phyloP scores from a whole-genome alignment of 2,797 vertebrate species.

The Sebastes taczanowskii region DNA sequence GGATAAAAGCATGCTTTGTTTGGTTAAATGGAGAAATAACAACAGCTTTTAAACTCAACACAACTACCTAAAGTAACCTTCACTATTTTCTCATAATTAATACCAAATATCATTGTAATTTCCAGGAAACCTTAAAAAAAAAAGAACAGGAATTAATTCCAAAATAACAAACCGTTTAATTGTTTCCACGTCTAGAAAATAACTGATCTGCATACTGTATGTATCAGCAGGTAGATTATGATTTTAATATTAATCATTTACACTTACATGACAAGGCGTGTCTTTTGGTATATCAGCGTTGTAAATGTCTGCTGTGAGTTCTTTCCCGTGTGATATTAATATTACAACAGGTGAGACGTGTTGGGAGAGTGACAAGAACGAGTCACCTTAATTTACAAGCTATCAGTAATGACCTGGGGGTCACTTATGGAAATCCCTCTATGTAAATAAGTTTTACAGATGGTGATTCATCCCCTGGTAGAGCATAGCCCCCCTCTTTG shows the following conservation, averaged over 20 bases:
- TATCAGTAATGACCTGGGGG: constrained; percentile 39
- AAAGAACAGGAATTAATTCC: not conserved
- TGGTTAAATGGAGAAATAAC: not conserved
- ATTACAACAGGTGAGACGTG: constrained; percentile 35
- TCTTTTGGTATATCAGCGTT: not conserved
- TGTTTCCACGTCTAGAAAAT: not conserved
- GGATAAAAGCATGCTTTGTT: not conserved
- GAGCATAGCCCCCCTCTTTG: constrained; percentile 41
- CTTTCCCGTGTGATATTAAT: not conserved
- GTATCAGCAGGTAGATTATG: not conserved
- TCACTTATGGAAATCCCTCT: constrained; percentile 54
- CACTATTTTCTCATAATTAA: not conserved
- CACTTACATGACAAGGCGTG: not conserved
- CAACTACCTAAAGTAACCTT: not conserved
- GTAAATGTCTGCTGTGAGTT: not conserved
- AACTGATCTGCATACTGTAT: not conserved
- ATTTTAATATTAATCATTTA: not conserved
- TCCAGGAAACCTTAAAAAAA: not conserved
- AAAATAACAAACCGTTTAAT: not conserved
- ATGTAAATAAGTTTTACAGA: constrained; percentile 53
- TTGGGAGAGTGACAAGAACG: constrained; percentile 6
- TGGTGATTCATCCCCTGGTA: constrained; percentile 53
- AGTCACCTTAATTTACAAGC: constrained; percentile 36
- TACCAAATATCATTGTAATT: not conserved
- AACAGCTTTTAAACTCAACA: not conserved